A percentile compares a stretch with the other conserved stretches of the same genome.
Evolutionary conservation across 2,888 invertebrate species (phyloP).

Genomic region (Pyrrhosoma nymphula): DNA sequence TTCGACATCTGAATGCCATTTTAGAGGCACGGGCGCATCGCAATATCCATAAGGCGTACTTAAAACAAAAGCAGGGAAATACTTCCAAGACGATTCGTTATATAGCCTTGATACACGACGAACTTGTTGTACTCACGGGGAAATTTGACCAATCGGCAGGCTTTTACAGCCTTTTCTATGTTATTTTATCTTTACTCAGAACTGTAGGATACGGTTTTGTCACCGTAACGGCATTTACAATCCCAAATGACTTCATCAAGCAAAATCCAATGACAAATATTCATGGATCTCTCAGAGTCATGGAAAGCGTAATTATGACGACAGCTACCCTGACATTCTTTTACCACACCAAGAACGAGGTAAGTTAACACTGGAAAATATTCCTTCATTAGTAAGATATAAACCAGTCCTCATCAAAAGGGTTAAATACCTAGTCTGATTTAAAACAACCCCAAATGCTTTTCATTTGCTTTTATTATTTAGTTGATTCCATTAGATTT

Average conservation of each 20-base stretch:
- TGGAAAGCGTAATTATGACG: background rate
- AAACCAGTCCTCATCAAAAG: too few species aligned
- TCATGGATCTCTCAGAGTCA: background rate
- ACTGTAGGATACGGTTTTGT: background rate
- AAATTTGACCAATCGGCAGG: background rate
- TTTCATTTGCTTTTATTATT: too few species aligned
- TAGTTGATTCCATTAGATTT: too few species aligned
- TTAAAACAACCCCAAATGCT: too few species aligned
- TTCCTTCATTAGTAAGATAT: too few species aligned
- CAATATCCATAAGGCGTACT: background rate
- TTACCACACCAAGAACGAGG: background rate
- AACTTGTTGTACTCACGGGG: background rate
- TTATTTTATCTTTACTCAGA: background rate
- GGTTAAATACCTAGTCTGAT: too few species aligned
- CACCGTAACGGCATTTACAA: background rate
- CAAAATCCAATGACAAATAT: too few species aligned
- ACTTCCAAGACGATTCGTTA: background rate
- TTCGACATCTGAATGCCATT: background rate
- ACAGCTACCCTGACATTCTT: background rate
- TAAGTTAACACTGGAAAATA: too few species aligned
- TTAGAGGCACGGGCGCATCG: background rate
- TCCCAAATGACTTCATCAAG: too few species aligned
- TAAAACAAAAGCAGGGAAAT: background rate
- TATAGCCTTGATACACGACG: background rate
- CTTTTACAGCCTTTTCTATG: background rate